A percentile compares a stretch with the other conserved stretches of the same genome.
Conservation (phyloP, 2,113 vertebrate species). For the Notarius quadriscutis region DNA sequence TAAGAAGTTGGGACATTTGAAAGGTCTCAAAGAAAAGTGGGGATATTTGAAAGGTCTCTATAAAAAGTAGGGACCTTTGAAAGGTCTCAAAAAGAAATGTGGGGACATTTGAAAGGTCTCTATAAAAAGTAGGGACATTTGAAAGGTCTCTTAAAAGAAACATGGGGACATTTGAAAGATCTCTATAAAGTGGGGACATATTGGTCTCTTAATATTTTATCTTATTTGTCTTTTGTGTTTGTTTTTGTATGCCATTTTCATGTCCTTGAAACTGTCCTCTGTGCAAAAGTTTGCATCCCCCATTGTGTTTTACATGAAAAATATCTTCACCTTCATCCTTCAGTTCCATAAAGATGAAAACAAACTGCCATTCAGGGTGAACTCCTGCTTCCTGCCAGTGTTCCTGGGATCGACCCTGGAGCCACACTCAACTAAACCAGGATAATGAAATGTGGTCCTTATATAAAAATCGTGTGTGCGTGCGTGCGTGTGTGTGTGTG, state of each 20-base stretch:
- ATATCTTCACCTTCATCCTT: background rate
- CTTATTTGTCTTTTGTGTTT: background rate
- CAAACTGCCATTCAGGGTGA: background rate
- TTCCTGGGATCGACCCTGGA: background rate
- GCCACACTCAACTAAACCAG: background rate
- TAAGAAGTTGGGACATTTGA: background rate
- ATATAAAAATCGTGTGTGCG: background rate
- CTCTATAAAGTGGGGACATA: background rate
- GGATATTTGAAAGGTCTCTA: background rate
- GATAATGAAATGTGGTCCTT: background rate
- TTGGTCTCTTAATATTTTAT: background rate
- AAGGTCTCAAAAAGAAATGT: background rate
- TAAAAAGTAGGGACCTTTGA: background rate
- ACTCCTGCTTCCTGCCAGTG: background rate
- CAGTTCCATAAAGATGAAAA: background rate
- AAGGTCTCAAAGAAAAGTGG: background rate
- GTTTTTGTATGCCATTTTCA: background rate
- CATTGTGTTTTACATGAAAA: background rate
- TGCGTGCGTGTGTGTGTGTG: background rate
- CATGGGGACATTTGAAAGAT: background rate
- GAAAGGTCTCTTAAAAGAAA: background rate
- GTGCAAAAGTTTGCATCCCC: background rate
- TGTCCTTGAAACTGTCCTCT: background rate
- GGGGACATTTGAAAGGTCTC: background rate
- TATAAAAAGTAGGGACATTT: background rate